A percentile compares a stretch with the other conserved stretches of the same genome.
Conservation (phyloP, 2,888 invertebrate species). For the Ochropleura leucogaster region DNA sequence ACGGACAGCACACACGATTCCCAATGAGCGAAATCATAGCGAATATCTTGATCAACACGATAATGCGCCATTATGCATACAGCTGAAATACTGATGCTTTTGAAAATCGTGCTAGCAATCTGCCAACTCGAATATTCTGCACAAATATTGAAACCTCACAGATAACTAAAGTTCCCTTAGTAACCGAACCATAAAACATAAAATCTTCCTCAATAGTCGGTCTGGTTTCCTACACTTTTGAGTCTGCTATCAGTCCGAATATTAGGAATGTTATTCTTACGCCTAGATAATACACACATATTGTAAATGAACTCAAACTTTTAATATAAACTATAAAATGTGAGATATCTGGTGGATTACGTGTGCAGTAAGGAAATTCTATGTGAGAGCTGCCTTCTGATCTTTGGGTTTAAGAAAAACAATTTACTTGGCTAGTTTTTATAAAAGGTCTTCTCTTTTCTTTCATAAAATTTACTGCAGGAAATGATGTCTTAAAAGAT, state of each 20-base stretch:
- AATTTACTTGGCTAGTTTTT: background rate
- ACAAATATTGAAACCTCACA: slow-evolving; percentile 33
- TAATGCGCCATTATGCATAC: background rate
- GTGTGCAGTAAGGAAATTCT: slow-evolving; percentile 5
- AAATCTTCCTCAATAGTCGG: slow-evolving; percentile 11
- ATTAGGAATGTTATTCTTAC: slow-evolving; percentile 32
- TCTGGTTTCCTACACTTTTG: slow-evolving; percentile 15
- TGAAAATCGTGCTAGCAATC: slow-evolving; percentile 6
- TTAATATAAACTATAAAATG: slow-evolving; percentile 30
- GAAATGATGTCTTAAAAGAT: background rate
- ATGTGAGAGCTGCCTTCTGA: slow-evolving; percentile 18
- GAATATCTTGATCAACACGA: background rate
- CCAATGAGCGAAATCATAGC: background rate
- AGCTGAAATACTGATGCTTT: background rate
- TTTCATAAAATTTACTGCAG: background rate
- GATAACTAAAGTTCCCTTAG: slow-evolving; percentile 41
- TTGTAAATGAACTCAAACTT: slow-evolving; percentile 46
- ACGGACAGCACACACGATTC: background rate
- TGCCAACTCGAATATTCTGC: slow-evolving; percentile 20
- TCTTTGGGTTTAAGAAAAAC: slow-evolving; percentile 24
- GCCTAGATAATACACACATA: slow-evolving; percentile 20
- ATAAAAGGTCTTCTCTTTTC: too few species aligned
- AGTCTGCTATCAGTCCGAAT: slow-evolving; percentile 37
- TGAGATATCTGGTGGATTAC: slow-evolving; percentile 6
- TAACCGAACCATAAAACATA: slow-evolving; percentile 29